Conservation (phyloP, 2,113 vertebrate genomes). For the Nyctereutes procyonoides region DNA sequence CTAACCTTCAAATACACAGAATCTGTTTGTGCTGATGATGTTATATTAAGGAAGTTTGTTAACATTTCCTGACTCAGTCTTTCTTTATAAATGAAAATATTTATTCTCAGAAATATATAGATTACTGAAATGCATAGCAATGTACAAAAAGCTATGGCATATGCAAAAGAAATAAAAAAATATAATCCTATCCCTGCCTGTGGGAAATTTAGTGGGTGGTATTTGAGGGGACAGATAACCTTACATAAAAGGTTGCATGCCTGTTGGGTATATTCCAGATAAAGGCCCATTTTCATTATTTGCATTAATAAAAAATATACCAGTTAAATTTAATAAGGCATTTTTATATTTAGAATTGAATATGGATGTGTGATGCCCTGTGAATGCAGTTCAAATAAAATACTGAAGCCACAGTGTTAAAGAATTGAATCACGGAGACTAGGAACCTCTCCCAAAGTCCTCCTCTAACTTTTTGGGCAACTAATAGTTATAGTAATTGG, state of each 20-base stretch:
- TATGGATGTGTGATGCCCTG: neutral
- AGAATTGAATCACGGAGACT: neutral
- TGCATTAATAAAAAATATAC: constrained; percentile 1
- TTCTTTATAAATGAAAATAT: constrained; percentile 53
- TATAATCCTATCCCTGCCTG: neutral
- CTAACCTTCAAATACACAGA: neutral
- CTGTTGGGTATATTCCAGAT: neutral
- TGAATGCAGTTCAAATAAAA: constrained; percentile 1
- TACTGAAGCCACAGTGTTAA: neutral
- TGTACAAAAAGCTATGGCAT: neutral
- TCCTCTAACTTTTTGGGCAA: neutral
- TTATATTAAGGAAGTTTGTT: constrained; percentile 4
- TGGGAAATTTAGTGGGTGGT: constrained; percentile 11
- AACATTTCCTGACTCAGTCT: neutral
- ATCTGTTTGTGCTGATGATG: neutral
- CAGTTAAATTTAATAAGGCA: neutral
- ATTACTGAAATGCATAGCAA: neutral
- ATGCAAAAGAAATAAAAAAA: constrained; percentile 48
- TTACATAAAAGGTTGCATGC: neutral
- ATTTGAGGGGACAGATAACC: neutral
- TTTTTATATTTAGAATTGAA: constrained; percentile 52
- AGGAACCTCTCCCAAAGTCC: neutral
- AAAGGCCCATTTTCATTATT: constrained; percentile 60
- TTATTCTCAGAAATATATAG: neutral
- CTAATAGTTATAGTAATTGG: neutral